phyloP scores from a whole-genome alignment of 2,888 invertebrate species.

The Mythimna ferrago region DNA sequence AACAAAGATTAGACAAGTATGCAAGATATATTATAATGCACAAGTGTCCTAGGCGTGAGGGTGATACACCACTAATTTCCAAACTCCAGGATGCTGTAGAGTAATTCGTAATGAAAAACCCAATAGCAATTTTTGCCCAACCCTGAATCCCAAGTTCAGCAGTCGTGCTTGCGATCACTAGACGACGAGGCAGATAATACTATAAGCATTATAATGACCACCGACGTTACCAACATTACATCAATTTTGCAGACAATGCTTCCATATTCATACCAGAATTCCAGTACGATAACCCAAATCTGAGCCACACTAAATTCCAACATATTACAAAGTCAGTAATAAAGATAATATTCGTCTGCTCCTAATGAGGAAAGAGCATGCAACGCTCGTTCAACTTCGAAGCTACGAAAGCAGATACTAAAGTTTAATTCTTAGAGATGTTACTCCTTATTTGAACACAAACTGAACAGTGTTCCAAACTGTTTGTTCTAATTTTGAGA shows the following conservation, averaged over 20 bases:
- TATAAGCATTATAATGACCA: too few relatives aligned
- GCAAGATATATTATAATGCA: too few relatives aligned
- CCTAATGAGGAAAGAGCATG: constrained; percentile 55
- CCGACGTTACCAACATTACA: background rate
- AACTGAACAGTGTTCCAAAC: constrained; percentile 27
- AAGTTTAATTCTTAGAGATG: constrained; percentile 61
- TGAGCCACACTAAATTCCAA: constrained; percentile 41
- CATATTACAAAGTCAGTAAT: constrained; percentile 40
- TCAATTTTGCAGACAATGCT: constrained; percentile 24
- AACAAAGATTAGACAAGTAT: too few relatives aligned
- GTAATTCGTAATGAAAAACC: too few relatives aligned
- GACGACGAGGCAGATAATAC: too few relatives aligned
- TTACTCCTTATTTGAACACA: constrained; percentile 41
- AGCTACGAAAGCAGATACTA: constrained; percentile 49
- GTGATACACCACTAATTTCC: too few relatives aligned
- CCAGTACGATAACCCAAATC: constrained; percentile 45
- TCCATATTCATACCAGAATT: constrained; percentile 30
- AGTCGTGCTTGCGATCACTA: too few relatives aligned
- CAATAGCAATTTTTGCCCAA: too few relatives aligned
- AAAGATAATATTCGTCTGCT: constrained; percentile 55
- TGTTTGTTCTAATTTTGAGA: constrained; percentile 32
- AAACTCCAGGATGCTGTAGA: too few relatives aligned
- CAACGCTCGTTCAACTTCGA: constrained; percentile 47
- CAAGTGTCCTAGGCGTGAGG: too few relatives aligned
- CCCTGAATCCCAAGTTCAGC: too few relatives aligned